These are phyloP conservation scores for Anseranas semipalmata DNA, from an alignment of 2,113 vertebrate species.

Conservation along the genomic window DNA sequence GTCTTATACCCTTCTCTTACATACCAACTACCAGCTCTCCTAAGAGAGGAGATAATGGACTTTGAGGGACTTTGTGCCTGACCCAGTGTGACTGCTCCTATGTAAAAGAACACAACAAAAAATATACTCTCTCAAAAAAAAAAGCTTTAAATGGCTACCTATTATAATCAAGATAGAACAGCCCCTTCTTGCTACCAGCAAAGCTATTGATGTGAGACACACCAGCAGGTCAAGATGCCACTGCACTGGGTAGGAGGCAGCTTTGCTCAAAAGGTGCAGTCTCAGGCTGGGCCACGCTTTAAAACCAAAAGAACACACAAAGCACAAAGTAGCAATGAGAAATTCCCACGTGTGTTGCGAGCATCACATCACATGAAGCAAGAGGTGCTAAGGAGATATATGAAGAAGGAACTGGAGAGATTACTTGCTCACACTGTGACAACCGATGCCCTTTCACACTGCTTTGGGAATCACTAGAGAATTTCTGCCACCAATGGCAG, in stretches of 20 bases:
- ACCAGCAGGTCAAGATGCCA: background rate
- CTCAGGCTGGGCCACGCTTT: background rate
- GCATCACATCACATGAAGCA: background rate
- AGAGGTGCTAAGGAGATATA: background rate
- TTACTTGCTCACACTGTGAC: background rate
- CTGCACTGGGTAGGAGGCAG: background rate
- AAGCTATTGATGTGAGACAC: background rate
- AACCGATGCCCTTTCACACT: background rate
- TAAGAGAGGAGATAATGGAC: background rate
- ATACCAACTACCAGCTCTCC: background rate
- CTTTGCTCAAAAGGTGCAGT: background rate
- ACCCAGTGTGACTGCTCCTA: background rate
- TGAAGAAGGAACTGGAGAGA: background rate
- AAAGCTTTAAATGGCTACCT: constrained; percentile 1
- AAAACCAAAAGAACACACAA: background rate
- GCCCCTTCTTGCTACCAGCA: background rate
- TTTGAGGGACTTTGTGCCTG: background rate
- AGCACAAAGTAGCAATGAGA: background rate
- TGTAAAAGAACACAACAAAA: background rate
- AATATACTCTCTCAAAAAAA: background rate
- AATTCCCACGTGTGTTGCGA: background rate
- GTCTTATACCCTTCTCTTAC: background rate
- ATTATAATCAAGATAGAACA: background rate
- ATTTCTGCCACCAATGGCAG: background rate
- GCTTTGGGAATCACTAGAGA: background rate